Conservation (phyloP, 2,888 invertebrate species). For the Napeogenes sylphis region DNA sequence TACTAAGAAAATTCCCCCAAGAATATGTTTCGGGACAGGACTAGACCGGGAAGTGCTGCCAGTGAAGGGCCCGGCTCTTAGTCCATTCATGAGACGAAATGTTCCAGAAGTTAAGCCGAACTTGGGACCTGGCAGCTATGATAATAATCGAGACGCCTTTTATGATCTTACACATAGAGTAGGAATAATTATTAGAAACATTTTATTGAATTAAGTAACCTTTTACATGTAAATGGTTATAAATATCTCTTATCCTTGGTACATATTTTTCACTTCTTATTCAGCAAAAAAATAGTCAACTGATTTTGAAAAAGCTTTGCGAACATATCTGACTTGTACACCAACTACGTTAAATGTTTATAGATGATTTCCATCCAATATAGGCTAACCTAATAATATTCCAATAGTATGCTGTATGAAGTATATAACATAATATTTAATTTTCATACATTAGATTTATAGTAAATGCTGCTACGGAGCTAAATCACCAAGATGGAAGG, state of each 20-base stretch:
- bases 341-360: no score
- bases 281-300: no score
- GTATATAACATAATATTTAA: no score
- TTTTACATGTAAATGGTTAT: no score
- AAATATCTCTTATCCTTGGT: no score
- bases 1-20: slow-evolving; percentile 61
- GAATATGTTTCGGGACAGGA: slow-evolving; percentile 72
- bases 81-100: slow-evolving; percentile 68
- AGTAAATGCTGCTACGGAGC: slow-evolving; percentile 58
- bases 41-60: slow-evolving; percentile 69
- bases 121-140: slow-evolving; percentile 55
- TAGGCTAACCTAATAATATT: no score
- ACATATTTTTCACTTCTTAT: no score
- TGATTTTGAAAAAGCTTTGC: no score
- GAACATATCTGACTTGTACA: no score
- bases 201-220: background rate
- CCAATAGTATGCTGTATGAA: no score
- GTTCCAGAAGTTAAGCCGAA: slow-evolving; percentile 48
- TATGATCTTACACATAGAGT: slow-evolving; percentile 58
- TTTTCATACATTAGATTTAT: slow-evolving; percentile 42
- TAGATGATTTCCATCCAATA: no score
- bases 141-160: slow-evolving; percentile 54
- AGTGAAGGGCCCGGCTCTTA: slow-evolving; percentile 55
- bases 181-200: slow-evolving; percentile 19
- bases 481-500: slow-evolving; percentile 55